Evolutionary conservation across 2,797 vertebrate genomes (phyloP).

Genomic region (Chelmon rostratus): DNA sequence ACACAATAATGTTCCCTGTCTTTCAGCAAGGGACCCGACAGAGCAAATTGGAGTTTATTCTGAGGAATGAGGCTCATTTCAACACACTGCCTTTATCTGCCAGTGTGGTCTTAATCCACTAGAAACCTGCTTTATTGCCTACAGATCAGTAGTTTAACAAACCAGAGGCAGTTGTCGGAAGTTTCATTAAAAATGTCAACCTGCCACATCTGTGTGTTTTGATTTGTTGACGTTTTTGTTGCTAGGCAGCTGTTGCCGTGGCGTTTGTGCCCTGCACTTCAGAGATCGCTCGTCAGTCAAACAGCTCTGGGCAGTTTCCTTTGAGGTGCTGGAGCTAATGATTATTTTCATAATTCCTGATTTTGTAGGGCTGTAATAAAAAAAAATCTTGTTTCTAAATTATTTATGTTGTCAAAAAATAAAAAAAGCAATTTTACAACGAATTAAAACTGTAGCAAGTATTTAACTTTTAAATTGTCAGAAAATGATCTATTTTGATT

Average conservation of each 20-base stretch:
- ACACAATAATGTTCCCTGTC: neutral
- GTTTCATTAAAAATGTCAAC: conserved; percentile 34
- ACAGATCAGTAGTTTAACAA: conserved; percentile 14
- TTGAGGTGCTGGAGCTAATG: neutral
- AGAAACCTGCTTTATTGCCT: neutral
- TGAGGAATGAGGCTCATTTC: neutral
- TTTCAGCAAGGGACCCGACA: neutral
- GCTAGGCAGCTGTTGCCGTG: conserved; percentile 50
- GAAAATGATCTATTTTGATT: neutral
- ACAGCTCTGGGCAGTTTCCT: neutral
- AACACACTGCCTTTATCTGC: neutral
- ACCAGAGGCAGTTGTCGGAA: conserved; percentile 14
- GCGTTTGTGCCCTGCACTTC: conserved; percentile 3
- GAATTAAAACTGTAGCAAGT: neutral
- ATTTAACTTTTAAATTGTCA: neutral
- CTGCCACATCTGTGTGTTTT: conserved; percentile 19
- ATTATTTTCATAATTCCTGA: conserved; percentile 1
- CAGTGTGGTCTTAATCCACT: neutral
- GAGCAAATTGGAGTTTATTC: neutral
- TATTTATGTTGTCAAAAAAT: neutral
- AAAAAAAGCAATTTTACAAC: neutral
- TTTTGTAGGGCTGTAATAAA: neutral
- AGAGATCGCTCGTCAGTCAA: conserved; percentile 22
- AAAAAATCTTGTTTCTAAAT: neutral
- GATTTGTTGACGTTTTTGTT: conserved; percentile 62